Evolutionary conservation across 2,888 invertebrate genomes (phyloP).

Genomic region (Synergus laeviventris): DNA sequence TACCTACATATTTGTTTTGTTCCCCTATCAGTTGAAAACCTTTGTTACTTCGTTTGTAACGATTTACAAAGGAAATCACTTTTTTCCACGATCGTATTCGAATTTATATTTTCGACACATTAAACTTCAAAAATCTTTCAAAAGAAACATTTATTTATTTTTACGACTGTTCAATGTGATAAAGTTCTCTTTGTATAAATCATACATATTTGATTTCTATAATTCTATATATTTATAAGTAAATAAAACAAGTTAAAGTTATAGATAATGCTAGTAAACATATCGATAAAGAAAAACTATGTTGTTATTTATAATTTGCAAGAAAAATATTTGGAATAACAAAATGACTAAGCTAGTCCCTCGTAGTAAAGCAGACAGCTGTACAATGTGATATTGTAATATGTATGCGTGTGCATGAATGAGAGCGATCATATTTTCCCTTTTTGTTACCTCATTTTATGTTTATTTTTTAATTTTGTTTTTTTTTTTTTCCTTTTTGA

Average conservation of each 20-base stretch:
- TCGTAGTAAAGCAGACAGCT: slow-evolving; percentile 66
- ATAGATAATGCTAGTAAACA: background rate
- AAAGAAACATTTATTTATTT: background rate
- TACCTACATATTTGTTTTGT: background rate
- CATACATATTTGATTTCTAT: background rate
- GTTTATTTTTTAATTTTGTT: slow-evolving; percentile 54
- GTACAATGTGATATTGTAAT: slow-evolving; percentile 71
- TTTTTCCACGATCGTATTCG: background rate
- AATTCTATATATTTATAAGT: too few species aligned
- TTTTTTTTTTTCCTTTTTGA: slow-evolving; percentile 40
- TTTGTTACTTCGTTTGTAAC: background rate
- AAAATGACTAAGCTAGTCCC: slow-evolving; percentile 68
- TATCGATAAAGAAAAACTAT: background rate
- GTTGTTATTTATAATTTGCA: slow-evolving; percentile 21
- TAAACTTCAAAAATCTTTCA: background rate
- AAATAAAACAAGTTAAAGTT: too few species aligned
- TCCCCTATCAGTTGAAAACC: background rate
- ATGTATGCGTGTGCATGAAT: slow-evolving; percentile 49
- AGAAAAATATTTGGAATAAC: slow-evolving; percentile 32
- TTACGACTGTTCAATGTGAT: background rate
- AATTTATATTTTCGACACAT: background rate
- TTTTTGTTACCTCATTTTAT: slow-evolving; percentile 60
- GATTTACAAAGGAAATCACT: background rate
- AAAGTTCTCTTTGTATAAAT: background rate
- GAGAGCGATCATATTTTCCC: slow-evolving; percentile 49